Evolutionary conservation across 2,797 vertebrate genomes (phyloP).

Genomic region (Cheirogaleus major): DNA sequence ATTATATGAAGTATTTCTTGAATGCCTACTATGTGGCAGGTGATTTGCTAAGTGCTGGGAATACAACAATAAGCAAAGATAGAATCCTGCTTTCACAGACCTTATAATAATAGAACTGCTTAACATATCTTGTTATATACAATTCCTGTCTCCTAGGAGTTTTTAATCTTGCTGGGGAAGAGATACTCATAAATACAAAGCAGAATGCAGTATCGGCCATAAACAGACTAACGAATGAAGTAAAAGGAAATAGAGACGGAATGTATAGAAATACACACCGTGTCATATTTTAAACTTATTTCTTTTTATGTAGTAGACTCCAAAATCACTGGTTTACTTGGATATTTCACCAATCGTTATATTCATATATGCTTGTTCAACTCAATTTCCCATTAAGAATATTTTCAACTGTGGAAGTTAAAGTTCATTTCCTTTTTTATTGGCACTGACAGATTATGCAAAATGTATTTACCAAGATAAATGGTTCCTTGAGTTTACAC

Average conservation of each 20-base stretch:
- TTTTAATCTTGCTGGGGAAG: neutral
- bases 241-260: neutral
- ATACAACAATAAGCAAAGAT: neutral
- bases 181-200: conserved; percentile 5
- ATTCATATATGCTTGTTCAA: neutral
- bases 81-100: neutral
- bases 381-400: conserved; percentile 29
- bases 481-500: neutral
- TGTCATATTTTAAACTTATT: neutral
- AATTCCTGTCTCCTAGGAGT: neutral
- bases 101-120: neutral
- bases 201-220: neutral
- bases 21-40: neutral
- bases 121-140: neutral
- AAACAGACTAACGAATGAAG: neutral
- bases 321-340: conserved; percentile 27
- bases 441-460: neutral
- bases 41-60: neutral
- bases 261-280: conserved; percentile 9
- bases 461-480: conserved; percentile 7
- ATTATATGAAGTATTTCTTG: conserved; percentile 8
- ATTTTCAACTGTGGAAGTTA: neutral
- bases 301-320: neutral
- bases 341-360: neutral
- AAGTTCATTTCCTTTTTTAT: neutral